A percentile compares a stretch with the other conserved stretches of the same genome.
phyloP scores from a whole-genome alignment of 2,113 vertebrate genomes.

The Dolichallabes microphthalmus region DNA sequence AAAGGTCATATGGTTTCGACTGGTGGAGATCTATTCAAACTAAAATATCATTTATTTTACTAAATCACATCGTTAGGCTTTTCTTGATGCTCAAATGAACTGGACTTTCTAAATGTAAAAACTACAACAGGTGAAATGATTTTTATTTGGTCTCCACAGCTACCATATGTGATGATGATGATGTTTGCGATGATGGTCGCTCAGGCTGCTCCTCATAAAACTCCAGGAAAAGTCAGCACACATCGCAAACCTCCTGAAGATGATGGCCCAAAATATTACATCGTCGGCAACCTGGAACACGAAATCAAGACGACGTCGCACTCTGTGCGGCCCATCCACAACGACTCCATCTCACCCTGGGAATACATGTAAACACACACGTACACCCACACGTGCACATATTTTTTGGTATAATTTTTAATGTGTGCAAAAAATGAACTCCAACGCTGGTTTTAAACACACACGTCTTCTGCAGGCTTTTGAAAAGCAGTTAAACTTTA shows the following conservation, averaged over 20 bases:
- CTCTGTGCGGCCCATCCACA: conserved; percentile 51
- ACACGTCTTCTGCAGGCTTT: too few species aligned
- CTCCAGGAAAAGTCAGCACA: neutral
- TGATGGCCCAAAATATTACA: conserved; percentile 34
- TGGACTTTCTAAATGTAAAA: neutral
- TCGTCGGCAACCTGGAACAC: conserved; percentile 58
- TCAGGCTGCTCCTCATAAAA: conserved; percentile 11
- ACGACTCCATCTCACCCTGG: conserved; percentile 74
- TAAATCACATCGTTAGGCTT: too few species aligned
- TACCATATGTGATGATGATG: conserved; percentile 25
- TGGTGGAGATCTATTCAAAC: too few species aligned
- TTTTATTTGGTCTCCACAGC: conserved; percentile 20
- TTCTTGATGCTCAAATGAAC: too few species aligned
- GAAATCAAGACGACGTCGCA: neutral
- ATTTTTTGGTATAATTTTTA: too few species aligned
- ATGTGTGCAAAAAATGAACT: too few species aligned
- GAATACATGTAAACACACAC: conserved; percentile 63
- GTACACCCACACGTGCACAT: neutral
- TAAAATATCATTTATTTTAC: too few species aligned
- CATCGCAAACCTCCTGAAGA: conserved; percentile 17
- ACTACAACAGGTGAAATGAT: neutral
- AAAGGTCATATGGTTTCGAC: too few species aligned
- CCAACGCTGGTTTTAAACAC: too few species aligned
- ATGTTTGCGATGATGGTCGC: neutral
- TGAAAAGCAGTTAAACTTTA: too few species aligned